Conservation (phyloP, 2,113 vertebrate genomes). For the Pimephales promelas region DNA sequence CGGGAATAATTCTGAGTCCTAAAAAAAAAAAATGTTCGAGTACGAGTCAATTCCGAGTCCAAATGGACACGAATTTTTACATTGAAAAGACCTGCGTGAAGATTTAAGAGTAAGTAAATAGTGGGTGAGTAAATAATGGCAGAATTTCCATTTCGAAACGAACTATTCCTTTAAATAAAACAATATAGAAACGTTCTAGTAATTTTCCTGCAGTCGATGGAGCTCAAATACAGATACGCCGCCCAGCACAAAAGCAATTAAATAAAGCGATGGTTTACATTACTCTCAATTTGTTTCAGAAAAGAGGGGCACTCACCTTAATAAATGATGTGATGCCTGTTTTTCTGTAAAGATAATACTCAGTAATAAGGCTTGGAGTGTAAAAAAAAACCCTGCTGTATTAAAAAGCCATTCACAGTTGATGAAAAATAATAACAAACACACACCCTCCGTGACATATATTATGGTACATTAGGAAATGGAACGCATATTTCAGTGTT, state of each 20-base stretch:
- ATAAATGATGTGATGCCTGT: slow-evolving; percentile 28
- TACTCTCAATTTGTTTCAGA: slow-evolving; percentile 43
- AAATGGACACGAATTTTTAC: too few species aligned
- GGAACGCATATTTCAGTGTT: neutral
- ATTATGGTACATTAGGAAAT: slow-evolving; percentile 27
- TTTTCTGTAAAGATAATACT: slow-evolving; percentile 26
- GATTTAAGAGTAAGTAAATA: too few species aligned
- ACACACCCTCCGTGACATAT: slow-evolving; percentile 17
- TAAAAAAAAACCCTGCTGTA: slow-evolving; percentile 21
- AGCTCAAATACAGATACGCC: slow-evolving; percentile 15
- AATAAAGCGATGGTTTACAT: slow-evolving; percentile 41
- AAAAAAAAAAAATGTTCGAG: too few species aligned
- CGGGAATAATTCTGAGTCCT: too few species aligned
- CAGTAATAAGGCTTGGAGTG: slow-evolving; percentile 16
- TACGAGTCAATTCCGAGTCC: too few species aligned
- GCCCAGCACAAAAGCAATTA: slow-evolving; percentile 37
- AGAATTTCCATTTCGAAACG: neutral
- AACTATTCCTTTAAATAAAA: slow-evolving; percentile 23
- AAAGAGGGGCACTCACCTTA: slow-evolving; percentile 42
- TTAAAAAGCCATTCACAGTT: slow-evolving; percentile 38
- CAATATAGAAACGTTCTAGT: slow-evolving; percentile 32
- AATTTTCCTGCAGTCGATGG: slow-evolving; percentile 23
- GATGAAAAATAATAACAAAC: slow-evolving; percentile 38
- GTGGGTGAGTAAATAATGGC: neutral
- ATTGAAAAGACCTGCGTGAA: neutral